A percentile compares a stretch with the other conserved stretches of the same genome.
These are phyloP conservation scores for Parapristionchus giblindavisi DNA, from an alignment of 2,888 invertebrate species.

Conservation along the genomic window DNA sequence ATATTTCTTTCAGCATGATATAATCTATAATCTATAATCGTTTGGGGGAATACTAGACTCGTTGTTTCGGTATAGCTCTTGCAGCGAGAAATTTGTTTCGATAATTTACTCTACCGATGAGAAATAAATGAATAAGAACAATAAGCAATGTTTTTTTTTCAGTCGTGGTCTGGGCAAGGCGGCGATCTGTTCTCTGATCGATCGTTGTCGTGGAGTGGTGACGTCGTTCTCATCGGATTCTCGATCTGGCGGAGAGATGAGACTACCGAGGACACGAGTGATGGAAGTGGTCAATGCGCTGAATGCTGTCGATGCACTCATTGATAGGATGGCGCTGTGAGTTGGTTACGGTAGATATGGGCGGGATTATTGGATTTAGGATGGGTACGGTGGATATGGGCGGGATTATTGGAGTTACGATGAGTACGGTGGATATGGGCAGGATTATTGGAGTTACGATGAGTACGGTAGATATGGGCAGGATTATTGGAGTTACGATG, in stretches of 20 bases:
- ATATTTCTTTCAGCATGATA: too few relatives aligned
- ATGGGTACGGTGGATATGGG: not conserved
- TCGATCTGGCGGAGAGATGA: constrained; percentile 42
- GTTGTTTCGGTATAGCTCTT: too few relatives aligned
- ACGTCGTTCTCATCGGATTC: constrained; percentile 16
- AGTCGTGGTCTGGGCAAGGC: constrained; percentile 47
- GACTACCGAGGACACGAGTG: constrained; percentile 22
- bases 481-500: too few relatives aligned
- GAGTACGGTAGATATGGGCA: too few relatives aligned
- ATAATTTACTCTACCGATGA: too few relatives aligned
- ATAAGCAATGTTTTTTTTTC: too few relatives aligned
- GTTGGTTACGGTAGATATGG: not conserved
- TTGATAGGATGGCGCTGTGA: constrained; percentile 59
- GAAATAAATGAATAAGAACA: too few relatives aligned
- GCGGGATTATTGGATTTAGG: not conserved
- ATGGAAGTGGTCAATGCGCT: constrained; percentile 59
- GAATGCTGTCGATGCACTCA: constrained; percentile 63
- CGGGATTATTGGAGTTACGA: too few relatives aligned
- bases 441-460: not conserved
- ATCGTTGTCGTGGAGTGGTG: constrained; percentile 46
- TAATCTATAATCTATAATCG: too few relatives aligned
- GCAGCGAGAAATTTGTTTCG: too few relatives aligned
- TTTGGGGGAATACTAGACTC: too few relatives aligned
- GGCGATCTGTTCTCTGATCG: constrained; percentile 52
- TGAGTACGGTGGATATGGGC: too few relatives aligned